Conservation (phyloP, 2,113 vertebrate genomes). For the Perca schrenkii region DNA sequence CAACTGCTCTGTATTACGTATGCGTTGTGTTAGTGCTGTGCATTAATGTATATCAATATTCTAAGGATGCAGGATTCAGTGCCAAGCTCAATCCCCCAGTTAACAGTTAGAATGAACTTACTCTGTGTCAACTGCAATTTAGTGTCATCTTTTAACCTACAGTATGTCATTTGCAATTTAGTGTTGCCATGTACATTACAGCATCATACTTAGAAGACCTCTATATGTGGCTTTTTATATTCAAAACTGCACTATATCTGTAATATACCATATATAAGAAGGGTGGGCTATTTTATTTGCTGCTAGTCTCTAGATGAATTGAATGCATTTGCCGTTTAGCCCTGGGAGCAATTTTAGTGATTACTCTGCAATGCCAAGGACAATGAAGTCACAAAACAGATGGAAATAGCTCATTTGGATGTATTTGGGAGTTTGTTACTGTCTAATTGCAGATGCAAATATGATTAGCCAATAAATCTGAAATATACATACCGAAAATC, state of each 20-base stretch:
- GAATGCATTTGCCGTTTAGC: slow-evolving; percentile 38
- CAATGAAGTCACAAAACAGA: slow-evolving; percentile 55
- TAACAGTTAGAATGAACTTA: slow-evolving; percentile 29
- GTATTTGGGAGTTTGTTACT: slow-evolving; percentile 42
- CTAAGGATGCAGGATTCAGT: slow-evolving; percentile 23
- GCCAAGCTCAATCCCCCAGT: slow-evolving; percentile 27
- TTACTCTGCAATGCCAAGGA: slow-evolving; percentile 57
- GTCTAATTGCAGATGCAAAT: slow-evolving; percentile 54
- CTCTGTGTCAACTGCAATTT: slow-evolving; percentile 37
- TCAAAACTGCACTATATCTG: not conserved
- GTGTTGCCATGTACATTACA: not conserved
- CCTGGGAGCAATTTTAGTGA: slow-evolving; percentile 54
- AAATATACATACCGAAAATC: not conserved
- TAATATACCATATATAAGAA: not conserved
- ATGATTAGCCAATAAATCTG: not conserved
- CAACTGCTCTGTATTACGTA: slow-evolving; percentile 51
- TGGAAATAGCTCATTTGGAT: slow-evolving; percentile 59
- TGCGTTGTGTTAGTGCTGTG: slow-evolving; percentile 39
- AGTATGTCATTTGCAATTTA: slow-evolving; percentile 21
- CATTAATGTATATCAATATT: slow-evolving; percentile 64
- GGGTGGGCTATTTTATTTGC: slow-evolving; percentile 26
- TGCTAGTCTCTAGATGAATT: slow-evolving; percentile 40
- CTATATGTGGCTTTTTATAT: not conserved
- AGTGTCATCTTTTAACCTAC: slow-evolving; percentile 30
- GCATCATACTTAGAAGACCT: not conserved